Percentiles rank a stretch among this genome's conserved stretches.
phyloP scores from a whole-genome alignment of 2,113 vertebrate genomes.

The Caranx ignobilis region DNA sequence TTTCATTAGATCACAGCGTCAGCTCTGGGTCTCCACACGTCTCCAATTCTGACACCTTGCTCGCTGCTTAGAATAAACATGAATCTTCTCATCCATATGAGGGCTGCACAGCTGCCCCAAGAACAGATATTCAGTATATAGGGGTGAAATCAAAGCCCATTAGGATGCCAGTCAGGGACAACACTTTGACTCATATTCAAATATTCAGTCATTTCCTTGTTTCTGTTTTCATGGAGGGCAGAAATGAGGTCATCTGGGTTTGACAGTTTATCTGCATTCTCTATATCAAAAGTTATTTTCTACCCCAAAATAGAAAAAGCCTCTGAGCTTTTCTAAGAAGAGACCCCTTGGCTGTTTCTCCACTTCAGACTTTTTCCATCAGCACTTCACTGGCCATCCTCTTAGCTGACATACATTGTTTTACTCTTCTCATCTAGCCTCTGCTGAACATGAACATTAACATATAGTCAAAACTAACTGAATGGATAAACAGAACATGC shows the following conservation, averaged over 20 bases:
- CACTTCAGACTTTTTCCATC: background rate
- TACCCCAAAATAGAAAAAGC: background rate
- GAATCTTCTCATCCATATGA: constrained; percentile 10
- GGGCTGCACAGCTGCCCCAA: background rate
- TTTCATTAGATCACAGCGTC: constrained; percentile 17
- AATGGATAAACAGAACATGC: too few species aligned
- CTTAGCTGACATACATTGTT: background rate
- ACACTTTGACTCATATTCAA: background rate
- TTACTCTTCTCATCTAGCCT: background rate
- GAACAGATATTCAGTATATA: background rate
- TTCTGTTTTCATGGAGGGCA: background rate
- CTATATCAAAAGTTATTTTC: background rate
- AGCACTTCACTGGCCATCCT: background rate
- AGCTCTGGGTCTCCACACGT: constrained; percentile 6
- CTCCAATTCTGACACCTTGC: constrained; percentile 2
- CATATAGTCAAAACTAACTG: background rate
- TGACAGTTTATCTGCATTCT: constrained; percentile 1
- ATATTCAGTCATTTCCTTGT: background rate
- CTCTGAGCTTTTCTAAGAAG: background rate
- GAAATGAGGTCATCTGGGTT: background rate
- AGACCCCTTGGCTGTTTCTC: background rate
- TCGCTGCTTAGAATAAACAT: constrained; percentile 15
- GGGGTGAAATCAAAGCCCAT: constrained; percentile 1
- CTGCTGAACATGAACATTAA: background rate
- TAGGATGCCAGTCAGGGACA: background rate